Evolutionary conservation across 1,140 invertebrate species (phyloP).

Genomic region (Campodea augens): DNA sequence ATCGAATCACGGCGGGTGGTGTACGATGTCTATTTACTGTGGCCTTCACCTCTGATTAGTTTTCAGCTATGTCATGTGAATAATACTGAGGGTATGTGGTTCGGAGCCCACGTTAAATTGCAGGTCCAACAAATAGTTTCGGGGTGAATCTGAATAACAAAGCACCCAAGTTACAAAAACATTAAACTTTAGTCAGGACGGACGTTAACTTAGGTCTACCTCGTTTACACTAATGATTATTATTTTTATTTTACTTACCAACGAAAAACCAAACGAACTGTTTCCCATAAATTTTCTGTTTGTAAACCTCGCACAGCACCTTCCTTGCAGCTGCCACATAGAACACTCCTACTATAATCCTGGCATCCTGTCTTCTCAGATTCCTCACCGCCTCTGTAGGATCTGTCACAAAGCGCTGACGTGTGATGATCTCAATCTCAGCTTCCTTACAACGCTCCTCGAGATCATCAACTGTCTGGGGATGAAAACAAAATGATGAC

Average conservation of each 20-base stretch:
- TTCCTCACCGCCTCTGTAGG: slow-evolving; percentile 90
- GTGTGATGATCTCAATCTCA: slow-evolving; percentile 86
- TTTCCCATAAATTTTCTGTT: slow-evolving; percentile 82
- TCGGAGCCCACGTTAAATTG: no score
- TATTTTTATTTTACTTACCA: slow-evolving; percentile 52
- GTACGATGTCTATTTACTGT: no score
- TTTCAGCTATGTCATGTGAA: no score
- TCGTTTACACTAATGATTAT: no score
- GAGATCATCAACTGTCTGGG: slow-evolving; percentile 87
- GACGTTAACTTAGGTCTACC: no score
- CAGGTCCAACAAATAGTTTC: no score
- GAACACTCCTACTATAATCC: slow-evolving; percentile 94
- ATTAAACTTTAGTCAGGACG: no score
- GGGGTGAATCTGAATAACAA: no score
- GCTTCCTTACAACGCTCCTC: slow-evolving; percentile 84
- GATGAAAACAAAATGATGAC: slow-evolving; percentile 14
- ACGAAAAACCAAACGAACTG: slow-evolving; percentile 99
- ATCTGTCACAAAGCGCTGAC: slow-evolving; percentile 92
- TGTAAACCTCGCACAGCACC: slow-evolving; percentile 94
- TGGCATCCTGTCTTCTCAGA: slow-evolving; percentile 75
- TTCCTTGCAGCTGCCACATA: slow-evolving; percentile 89
- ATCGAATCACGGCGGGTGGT: no score
- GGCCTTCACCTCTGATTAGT: no score
- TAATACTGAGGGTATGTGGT: no score
- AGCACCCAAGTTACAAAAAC: no score